phyloP scores from a whole-genome alignment of 2,888 invertebrate genomes.

The Tyria jacobaeae region DNA sequence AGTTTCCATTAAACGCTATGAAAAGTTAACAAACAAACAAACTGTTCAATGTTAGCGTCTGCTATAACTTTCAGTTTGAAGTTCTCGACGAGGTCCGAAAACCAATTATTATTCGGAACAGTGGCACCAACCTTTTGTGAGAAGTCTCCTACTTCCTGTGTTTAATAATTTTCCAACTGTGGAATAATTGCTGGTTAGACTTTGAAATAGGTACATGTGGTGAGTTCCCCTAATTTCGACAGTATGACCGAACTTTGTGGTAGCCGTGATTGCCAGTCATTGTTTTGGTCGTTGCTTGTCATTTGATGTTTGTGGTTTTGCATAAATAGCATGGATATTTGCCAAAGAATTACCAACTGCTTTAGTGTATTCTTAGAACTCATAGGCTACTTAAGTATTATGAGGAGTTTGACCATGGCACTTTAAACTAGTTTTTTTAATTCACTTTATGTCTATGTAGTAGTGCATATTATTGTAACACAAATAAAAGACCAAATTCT shows the following conservation, averaged over 20 bases:
- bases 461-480: no score
- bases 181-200: conserved; percentile 53
- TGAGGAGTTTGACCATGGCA: no score
- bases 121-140: conserved; percentile 50
- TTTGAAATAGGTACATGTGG: conserved; percentile 49
- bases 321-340: background rate
- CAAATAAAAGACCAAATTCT: no score
- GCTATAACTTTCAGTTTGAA: conserved; percentile 50
- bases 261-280: background rate
- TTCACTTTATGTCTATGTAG: no score
- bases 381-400: background rate
- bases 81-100: conserved; percentile 59
- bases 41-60: conserved; percentile 42
- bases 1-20: conserved; percentile 43
- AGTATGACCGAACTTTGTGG: conserved; percentile 19
- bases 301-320: conserved; percentile 1
- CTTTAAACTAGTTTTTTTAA: no score
- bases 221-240: conserved; percentile 36
- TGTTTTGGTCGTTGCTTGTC: conserved; percentile 5
- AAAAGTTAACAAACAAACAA: conserved; percentile 49
- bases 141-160: conserved; percentile 48
- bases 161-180: conserved; percentile 56
- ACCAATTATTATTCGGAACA: conserved; percentile 68
- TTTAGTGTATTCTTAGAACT: no score
- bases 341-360: background rate